Evolutionary conservation across 1,140 invertebrate genomes (phyloP).

Genomic region (Scaptomyza hsui): DNA sequence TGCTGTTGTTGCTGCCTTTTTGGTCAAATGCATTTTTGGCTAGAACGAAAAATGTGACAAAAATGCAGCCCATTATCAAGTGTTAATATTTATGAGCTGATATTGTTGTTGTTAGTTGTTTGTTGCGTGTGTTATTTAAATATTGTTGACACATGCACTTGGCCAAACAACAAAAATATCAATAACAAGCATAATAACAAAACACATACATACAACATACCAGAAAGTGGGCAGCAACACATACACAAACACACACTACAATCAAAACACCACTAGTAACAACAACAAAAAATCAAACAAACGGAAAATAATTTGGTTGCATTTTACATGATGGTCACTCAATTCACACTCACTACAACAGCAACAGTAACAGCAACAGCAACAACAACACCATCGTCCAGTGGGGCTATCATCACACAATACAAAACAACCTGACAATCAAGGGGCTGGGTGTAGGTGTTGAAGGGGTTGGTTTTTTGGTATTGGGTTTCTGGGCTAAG

Average conservation of each 20-base stretch:
- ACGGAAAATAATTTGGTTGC: slow-evolving; percentile 65
- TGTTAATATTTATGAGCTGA: slow-evolving; percentile 50
- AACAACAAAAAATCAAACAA: slow-evolving; percentile 42
- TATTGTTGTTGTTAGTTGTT: slow-evolving; percentile 19
- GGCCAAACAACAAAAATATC: slow-evolving; percentile 31
- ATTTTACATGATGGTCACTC: slow-evolving; percentile 63
- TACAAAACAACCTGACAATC: slow-evolving; percentile 8
- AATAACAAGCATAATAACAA: slow-evolving; percentile 30
- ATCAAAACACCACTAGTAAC: slow-evolving; percentile 47
- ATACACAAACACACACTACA: slow-evolving; percentile 34
- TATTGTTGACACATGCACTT: slow-evolving; percentile 42
- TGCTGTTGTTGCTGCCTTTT: slow-evolving; percentile 5
- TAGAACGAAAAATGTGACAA: slow-evolving; percentile 21
- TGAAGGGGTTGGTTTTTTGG: not conserved
- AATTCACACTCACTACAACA: slow-evolving; percentile 37
- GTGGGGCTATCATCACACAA: not conserved
- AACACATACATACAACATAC: not conserved
- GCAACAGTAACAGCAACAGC: slow-evolving; percentile 1
- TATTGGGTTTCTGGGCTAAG: slow-evolving; percentile 20
- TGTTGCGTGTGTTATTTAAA: slow-evolving; percentile 39
- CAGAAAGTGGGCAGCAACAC: not conserved
- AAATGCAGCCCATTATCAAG: slow-evolving; percentile 43
- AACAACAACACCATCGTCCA: not conserved
- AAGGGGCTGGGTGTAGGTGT: not conserved
- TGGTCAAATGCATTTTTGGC: slow-evolving; percentile 33